A percentile compares a stretch with the other conserved stretches of the same genome.
Evolutionary conservation across 2,797 vertebrate genomes (phyloP).

Genomic region (Ceryle rudis): DNA sequence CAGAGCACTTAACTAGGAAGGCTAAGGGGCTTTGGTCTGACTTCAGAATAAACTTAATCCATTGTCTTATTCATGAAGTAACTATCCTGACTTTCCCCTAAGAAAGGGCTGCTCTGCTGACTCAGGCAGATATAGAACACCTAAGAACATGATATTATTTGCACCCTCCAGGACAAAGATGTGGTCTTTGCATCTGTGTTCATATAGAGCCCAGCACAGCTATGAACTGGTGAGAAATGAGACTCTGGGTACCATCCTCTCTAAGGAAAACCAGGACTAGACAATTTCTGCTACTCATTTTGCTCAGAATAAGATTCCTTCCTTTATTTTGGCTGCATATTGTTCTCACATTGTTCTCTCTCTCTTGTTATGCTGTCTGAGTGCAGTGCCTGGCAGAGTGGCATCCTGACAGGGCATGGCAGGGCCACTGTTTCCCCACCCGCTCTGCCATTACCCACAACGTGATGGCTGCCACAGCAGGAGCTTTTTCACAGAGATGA

Average conservation of each 20-base stretch:
- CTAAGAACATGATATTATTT: neutral
- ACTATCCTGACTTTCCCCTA: no score
- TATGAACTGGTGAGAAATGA: rapidly evolving
- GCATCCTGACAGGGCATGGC: neutral
- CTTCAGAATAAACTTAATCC: neutral
- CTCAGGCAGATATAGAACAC: neutral
- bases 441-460: neutral
- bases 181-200: rapidly evolving
- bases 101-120: neutral
- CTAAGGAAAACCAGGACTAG: neutral
- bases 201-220: neutral
- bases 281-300: neutral
- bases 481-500: neutral
- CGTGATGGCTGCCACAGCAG: neutral
- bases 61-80: neutral
- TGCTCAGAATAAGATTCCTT: neutral
- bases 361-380: neutral
- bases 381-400: neutral
- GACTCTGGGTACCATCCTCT: neutral
- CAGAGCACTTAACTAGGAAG: neutral
- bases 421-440: neutral
- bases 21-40: neutral
- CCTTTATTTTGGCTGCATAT: neutral
- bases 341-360: neutral
- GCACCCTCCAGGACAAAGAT: neutral